These are phyloP conservation scores for Electrophaes corylata DNA, from an alignment of 2,888 invertebrate genomes.

Conservation along the genomic window DNA sequence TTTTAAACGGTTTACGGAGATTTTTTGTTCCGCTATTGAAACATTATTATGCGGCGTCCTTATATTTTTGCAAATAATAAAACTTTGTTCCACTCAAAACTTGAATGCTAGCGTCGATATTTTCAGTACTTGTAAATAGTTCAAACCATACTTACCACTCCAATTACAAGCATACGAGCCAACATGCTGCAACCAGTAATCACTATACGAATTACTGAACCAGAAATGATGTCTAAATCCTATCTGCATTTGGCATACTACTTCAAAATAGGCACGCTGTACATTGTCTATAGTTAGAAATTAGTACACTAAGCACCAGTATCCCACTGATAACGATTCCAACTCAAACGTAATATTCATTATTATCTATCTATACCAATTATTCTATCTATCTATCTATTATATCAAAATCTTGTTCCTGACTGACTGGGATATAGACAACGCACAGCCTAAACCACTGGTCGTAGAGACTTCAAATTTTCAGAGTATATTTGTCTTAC, in stretches of 20 bases:
- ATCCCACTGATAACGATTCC: too few relatives aligned
- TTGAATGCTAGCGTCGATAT: slow-evolving; percentile 5
- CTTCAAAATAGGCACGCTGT: background rate
- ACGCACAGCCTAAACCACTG: too few relatives aligned
- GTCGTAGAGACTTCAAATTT: too few relatives aligned
- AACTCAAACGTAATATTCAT: too few relatives aligned
- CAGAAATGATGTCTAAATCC: slow-evolving; percentile 25
- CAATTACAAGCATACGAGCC: slow-evolving; percentile 25
- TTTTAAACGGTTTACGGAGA: slow-evolving; percentile 25
- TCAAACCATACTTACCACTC: slow-evolving; percentile 16
- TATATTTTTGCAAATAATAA: background rate
- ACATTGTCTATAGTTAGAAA: background rate
- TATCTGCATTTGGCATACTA: slow-evolving; percentile 2
- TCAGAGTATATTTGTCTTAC: too few relatives aligned
- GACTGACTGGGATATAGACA: too few relatives aligned
- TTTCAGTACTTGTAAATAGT: slow-evolving; percentile 15
- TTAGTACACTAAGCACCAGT: background rate
- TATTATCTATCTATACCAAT: too few relatives aligned
- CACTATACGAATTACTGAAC: slow-evolving; percentile 24
- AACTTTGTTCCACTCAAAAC: background rate
- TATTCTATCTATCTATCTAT: too few relatives aligned
- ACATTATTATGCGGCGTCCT: background rate
- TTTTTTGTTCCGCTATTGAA: background rate
- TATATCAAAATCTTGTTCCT: too few relatives aligned
- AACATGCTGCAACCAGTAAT: slow-evolving; percentile 20